Evolutionary conservation across 2,888 invertebrate genomes (phyloP).

Genomic region (Eurois occulta): DNA sequence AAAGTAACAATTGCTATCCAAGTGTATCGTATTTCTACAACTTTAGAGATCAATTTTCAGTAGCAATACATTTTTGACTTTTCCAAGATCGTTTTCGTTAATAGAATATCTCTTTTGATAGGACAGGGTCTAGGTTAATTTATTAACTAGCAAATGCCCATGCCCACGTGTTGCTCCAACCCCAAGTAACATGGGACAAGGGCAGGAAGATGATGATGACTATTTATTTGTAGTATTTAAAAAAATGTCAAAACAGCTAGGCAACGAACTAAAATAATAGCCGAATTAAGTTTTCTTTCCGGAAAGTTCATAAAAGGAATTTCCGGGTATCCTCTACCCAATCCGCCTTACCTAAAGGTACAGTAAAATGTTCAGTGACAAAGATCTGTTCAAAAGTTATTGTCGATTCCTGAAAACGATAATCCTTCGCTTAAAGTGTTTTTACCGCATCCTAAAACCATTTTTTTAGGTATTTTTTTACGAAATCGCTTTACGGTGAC

Average conservation of each 20-base stretch:
- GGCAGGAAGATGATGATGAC: no score
- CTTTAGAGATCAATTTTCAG: neutral
- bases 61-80: neutral
- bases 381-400: conserved; percentile 57
- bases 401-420: conserved; percentile 47
- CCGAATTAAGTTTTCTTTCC: neutral
- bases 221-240: neutral
- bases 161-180: no score
- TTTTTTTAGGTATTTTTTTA: conserved; percentile 48
- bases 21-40: neutral
- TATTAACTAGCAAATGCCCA: no score
- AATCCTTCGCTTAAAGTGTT: conserved; percentile 47
- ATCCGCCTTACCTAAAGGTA: neutral
- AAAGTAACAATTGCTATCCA: neutral
- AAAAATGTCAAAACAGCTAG: neutral
- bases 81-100: neutral
- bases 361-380: conserved; percentile 37
- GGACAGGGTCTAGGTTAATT: neutral
- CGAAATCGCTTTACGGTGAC: conserved; percentile 50
- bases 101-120: neutral
- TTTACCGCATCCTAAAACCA: conserved; percentile 50
- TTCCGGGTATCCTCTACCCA: neutral
- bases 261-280: neutral
- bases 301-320: conserved; percentile 1
- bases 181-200: no score